Conservation (phyloP, 2,797 vertebrate species). For the Diglossa cyanea region DNA sequence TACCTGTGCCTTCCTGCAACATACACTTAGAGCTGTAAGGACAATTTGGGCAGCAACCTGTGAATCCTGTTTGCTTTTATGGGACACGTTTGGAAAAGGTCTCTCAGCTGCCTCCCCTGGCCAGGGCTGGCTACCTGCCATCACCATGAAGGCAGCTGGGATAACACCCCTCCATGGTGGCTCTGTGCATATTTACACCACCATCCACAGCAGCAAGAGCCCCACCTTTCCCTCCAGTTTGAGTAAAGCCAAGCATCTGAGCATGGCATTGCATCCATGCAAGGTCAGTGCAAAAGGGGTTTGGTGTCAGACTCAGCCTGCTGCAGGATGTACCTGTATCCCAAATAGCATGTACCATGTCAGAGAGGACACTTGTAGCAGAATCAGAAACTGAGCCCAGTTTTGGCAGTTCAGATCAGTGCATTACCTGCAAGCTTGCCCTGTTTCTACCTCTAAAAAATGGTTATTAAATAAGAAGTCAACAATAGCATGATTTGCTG, state of each 20-base stretch:
- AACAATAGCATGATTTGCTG: neutral
- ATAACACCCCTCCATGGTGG: neutral
- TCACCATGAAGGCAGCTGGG: neutral
- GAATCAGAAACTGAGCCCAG: neutral
- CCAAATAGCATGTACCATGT: accelerated
- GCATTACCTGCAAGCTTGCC: neutral
- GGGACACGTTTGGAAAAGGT: accelerated
- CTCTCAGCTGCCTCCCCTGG: neutral
- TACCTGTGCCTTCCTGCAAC: accelerated
- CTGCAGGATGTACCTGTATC: too few relatives aligned
- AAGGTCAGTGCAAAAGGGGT: neutral
- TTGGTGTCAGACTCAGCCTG: neutral
- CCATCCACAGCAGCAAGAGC: neutral
- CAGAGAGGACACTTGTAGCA: neutral
- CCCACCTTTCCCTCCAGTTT: neutral
- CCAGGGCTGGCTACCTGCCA: neutral
- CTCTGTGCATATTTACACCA: neutral
- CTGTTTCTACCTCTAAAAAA: neutral
- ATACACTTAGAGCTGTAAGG: neutral
- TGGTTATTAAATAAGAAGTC: neutral
- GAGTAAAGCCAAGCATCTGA: neutral
- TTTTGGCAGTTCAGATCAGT: neutral
- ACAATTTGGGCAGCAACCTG: neutral
- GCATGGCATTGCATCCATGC: too few relatives aligned
- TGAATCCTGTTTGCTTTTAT: neutral